phyloP scores from a whole-genome alignment of 2,113 vertebrate species.

The Prionailurus viverrinus region DNA sequence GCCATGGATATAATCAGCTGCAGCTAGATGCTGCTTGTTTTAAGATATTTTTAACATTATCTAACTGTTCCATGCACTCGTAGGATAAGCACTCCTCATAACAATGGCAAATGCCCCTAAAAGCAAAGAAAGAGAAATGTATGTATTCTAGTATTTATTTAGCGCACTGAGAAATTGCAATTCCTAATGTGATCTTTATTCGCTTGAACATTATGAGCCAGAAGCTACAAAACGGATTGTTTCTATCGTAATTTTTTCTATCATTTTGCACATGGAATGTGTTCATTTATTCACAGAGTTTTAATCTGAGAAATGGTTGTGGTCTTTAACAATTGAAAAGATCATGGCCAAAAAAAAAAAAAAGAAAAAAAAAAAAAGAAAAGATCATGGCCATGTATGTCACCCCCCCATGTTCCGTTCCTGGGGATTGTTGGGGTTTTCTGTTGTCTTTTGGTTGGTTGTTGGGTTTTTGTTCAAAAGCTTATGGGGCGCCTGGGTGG shows the following conservation, averaged over 20 bases:
- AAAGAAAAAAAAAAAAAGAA: not conserved
- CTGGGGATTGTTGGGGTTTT: not conserved
- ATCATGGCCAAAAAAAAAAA: not conserved
- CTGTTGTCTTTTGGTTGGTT: not conserved
- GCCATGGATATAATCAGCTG: not conserved
- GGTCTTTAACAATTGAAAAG: not conserved
- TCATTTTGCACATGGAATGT: not conserved
- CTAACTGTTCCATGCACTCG: not conserved
- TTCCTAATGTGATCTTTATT: not conserved
- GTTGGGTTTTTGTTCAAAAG: not conserved
- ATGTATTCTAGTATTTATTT: not conserved
- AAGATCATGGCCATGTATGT: not conserved
- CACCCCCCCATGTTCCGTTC: not conserved
- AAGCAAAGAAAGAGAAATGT: not conserved
- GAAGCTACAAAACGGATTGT: not conserved
- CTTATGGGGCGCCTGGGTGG: not conserved
- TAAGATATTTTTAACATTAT: not conserved
- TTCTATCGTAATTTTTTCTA: constrained; percentile 18
- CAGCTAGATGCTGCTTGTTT: not conserved
- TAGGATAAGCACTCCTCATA: not conserved
- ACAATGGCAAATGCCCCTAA: not conserved
- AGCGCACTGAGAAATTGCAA: not conserved
- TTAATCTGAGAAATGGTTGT: not conserved
- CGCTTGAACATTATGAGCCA: not conserved
- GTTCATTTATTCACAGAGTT: not conserved